Evolutionary conservation across 1,140 invertebrate genomes (phyloP).

Genomic region (Teleogryllus occipitalis): DNA sequence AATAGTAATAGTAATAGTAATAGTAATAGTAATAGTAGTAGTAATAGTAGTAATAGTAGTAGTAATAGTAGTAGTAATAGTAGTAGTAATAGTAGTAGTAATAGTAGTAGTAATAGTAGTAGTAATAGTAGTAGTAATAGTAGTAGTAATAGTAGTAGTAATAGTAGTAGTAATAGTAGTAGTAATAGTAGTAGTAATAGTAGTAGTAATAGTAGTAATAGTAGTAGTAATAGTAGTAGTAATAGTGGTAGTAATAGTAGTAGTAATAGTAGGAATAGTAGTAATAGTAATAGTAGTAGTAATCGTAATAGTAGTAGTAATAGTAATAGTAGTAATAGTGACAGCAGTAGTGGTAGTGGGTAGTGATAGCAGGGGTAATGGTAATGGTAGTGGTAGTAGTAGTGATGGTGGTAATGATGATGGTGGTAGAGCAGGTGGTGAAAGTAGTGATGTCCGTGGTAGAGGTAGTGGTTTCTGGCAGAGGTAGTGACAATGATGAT

Average conservation of each 20-base stretch:
- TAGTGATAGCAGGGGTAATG: neutral
- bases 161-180: neutral
- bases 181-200: neutral
- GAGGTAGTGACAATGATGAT: no score
- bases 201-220: neutral
- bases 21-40: neutral
- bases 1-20: neutral
- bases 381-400: neutral
- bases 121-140: neutral
- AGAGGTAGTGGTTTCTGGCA: neutral
- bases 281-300: neutral
- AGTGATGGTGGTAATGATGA: neutral
- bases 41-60: neutral
- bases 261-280: neutral
- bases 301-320: neutral
- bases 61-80: neutral
- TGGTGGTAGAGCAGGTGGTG: neutral
- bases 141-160: neutral
- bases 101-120: neutral
- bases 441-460: neutral
- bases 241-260: neutral
- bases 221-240: neutral
- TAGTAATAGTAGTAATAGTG: neutral
- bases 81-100: conserved; percentile 1
- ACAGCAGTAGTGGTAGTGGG: neutral